Evolutionary conservation across 2,797 vertebrate species (phyloP).

Genomic region (Cynodonichthys magdalenae): DNA sequence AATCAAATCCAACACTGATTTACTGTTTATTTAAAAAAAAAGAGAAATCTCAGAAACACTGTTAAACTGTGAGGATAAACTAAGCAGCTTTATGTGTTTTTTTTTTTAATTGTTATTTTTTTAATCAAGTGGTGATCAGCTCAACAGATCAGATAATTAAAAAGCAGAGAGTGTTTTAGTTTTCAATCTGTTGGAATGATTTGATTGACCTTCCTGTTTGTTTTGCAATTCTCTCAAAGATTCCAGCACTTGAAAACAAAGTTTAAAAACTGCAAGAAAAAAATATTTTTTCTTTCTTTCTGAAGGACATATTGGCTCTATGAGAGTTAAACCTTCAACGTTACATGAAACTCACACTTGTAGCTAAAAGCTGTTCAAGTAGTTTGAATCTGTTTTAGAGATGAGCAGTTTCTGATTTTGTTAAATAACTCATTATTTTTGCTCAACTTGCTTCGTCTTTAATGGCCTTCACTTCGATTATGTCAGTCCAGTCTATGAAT

Average conservation of each 20-base stretch:
- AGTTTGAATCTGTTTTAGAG: not conserved
- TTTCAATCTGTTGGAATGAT: slow-evolving; percentile 26
- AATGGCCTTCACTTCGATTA: slow-evolving; percentile 23
- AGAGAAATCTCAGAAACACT: not conserved
- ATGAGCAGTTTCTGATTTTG: not conserved
- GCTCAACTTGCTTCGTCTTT: slow-evolving; percentile 14
- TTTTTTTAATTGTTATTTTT: not conserved
- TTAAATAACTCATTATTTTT: not conserved
- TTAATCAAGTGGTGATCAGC: slow-evolving; percentile 17
- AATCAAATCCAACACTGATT: not conserved
- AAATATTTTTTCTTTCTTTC: slow-evolving; percentile 6
- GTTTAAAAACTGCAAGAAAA: slow-evolving; percentile 9
- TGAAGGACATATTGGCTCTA: slow-evolving; percentile 36
- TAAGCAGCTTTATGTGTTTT: slow-evolving; percentile 6
- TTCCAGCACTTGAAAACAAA: slow-evolving; percentile 30
- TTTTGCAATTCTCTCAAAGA: slow-evolving; percentile 27
- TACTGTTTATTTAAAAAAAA: slow-evolving; percentile 3
- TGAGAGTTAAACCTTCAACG: slow-evolving; percentile 19
- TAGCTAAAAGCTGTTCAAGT: not conserved
- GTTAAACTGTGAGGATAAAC: not conserved
- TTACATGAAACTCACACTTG: slow-evolving; percentile 18
- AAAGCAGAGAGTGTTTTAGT: slow-evolving; percentile 32
- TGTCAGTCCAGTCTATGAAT: slow-evolving; percentile 48
- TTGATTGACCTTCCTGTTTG: slow-evolving; percentile 32
- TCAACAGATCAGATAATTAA: slow-evolving; percentile 58